Conservation (phyloP, 2,797 vertebrate genomes). For the Bradypodion ventrale region DNA sequence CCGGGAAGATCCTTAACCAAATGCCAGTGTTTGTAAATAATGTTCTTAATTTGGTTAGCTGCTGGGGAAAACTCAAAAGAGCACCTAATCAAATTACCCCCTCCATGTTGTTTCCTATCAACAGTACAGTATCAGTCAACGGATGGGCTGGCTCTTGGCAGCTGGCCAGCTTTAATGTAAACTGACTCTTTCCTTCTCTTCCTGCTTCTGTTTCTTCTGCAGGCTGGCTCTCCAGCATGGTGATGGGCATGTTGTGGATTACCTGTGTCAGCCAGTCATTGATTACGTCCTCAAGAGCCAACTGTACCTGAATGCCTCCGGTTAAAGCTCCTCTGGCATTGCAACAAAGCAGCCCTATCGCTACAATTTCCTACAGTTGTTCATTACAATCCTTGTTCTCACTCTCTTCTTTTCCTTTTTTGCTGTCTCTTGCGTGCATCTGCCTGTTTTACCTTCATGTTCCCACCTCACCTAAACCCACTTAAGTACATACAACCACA, state of each 20-base stretch:
- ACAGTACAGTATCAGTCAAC: not conserved
- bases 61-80: too few species aligned
- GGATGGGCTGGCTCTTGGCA: not conserved
- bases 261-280: conserved; percentile 94
- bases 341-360: conserved; percentile 23
- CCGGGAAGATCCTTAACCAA: too few species aligned
- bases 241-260: conserved; percentile 95
- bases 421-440: conserved; percentile 51
- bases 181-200: not conserved
- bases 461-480: conserved; percentile 32
- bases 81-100: too few species aligned
- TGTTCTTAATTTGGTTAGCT: too few species aligned
- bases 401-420: conserved; percentile 57
- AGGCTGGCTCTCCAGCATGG: conserved; percentile 98
- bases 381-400: conserved; percentile 47
- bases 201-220: not conserved
- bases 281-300: conserved; percentile 99
- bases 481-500: conserved; percentile 6
- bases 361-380: conserved; percentile 60
- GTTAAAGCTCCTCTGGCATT: conserved; percentile 74
- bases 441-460: conserved; percentile 55
- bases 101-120: too few species aligned
- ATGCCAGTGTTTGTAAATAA: too few species aligned
- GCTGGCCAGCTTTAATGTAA: not conserved
- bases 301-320: conserved; percentile 96